These are phyloP conservation scores for Pangasius macronema DNA, from an alignment of 2,797 vertebrate species.

Conservation along the genomic window DNA sequence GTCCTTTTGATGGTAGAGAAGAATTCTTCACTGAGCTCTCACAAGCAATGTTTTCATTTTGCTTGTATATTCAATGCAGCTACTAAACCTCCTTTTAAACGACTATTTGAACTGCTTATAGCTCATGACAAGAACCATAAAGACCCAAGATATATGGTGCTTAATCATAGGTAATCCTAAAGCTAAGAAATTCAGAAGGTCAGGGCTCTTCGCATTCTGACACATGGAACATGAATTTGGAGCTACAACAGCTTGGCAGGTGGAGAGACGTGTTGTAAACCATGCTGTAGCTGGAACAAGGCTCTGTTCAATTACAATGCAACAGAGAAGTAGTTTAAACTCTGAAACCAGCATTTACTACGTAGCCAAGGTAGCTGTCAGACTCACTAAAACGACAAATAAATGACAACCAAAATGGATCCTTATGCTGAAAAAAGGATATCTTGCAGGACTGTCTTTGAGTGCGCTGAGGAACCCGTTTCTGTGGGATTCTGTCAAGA, in stretches of 20 bases:
- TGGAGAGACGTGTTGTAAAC: neutral
- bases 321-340: neutral
- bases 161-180: neutral
- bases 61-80: neutral
- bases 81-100: neutral
- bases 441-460: conserved; percentile 97
- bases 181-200: neutral
- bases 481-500: conserved; percentile 83
- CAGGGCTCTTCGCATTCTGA: neutral
- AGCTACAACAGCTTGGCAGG: neutral
- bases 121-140: neutral
- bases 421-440: conserved; percentile 81
- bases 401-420: neutral
- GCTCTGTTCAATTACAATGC: neutral
- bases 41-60: neutral
- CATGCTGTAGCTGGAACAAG: neutral
- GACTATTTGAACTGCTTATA: neutral
- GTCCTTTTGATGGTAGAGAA: neutral
- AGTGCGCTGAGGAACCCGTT: conserved; percentile 89
- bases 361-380: neutral
- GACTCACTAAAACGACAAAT: neutral
- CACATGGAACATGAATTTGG: neutral
- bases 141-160: neutral
- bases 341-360: neutral
- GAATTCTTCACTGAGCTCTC: neutral